Conservation (phyloP, 2,113 vertebrate species). For the Alces alces region DNA sequence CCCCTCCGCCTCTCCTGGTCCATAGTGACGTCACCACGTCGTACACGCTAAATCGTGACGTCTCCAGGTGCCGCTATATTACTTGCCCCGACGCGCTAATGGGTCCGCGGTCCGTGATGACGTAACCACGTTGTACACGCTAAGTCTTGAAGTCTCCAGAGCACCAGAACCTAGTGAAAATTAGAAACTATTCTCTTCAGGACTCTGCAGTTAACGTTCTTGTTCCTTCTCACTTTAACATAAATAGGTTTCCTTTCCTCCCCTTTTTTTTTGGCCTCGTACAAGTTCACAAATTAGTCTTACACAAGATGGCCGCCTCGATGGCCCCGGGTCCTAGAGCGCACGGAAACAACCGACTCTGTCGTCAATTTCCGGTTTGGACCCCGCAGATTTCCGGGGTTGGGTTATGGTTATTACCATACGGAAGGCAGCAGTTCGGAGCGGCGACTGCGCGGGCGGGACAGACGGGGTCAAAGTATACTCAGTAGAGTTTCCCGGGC, state of each 20-base stretch:
- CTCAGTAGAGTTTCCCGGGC: fast-evolving
- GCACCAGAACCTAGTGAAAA: neutral
- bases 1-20: neutral
- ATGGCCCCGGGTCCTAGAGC: fast-evolving
- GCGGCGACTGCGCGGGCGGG: conserved; percentile 28
- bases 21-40: neutral
- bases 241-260: neutral
- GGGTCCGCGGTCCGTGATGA: neutral
- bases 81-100: fast-evolving
- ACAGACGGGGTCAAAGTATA: fast-evolving
- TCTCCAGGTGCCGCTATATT: neutral
- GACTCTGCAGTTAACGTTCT: no score
- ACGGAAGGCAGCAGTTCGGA: neutral
- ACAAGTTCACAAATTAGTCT: fast-evolving
- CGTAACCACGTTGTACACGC: neutral
- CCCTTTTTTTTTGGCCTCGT: neutral
- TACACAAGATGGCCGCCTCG: neutral
- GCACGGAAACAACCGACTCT: neutral
- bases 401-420: neutral
- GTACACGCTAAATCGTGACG: neutral
- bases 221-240: neutral
- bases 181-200: neutral
- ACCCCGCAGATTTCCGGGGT: neutral
- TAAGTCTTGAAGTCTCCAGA: neutral
- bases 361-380: neutral